A percentile compares a stretch with the other conserved stretches of the same genome.
Conservation (phyloP, 2,888 invertebrate species). For the Crematogaster levior region DNA sequence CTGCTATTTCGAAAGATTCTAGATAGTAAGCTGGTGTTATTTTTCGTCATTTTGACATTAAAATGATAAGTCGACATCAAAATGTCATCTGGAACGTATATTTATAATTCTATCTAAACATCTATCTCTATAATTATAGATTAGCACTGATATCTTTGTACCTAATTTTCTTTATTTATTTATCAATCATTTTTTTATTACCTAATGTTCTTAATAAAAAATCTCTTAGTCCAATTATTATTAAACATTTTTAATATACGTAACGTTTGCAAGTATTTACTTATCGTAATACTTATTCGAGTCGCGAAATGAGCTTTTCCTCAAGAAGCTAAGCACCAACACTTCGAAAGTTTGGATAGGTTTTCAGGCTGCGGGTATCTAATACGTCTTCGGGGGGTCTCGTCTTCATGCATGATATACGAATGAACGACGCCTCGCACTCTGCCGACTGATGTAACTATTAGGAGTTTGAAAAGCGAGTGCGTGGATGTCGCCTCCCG, state of each 20-base stretch:
- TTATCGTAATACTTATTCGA: not conserved
- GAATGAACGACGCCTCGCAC: slow-evolving; percentile 24
- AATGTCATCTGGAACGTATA: too few species aligned
- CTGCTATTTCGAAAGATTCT: too few species aligned
- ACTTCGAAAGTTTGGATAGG: not conserved
- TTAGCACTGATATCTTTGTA: not conserved
- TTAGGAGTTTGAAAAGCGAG: slow-evolving; percentile 72
- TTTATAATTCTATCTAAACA: too few species aligned
- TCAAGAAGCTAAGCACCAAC: slow-evolving; percentile 9
- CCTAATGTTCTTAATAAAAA: too few species aligned
- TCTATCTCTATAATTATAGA: not conserved
- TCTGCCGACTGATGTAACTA: slow-evolving; percentile 67
- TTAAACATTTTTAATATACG: not conserved
- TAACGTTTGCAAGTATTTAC: not conserved
- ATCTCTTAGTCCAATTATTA: not conserved
- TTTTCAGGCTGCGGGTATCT: slow-evolving; percentile 18
- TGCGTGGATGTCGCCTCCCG: slow-evolving; percentile 59
- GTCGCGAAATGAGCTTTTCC: slow-evolving; percentile 5
- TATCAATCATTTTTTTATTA: too few species aligned
- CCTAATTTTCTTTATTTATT: not conserved
- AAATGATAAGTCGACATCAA: too few species aligned
- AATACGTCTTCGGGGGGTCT: slow-evolving; percentile 1
- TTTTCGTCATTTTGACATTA: too few species aligned
- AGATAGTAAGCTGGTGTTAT: too few species aligned
- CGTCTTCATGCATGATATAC: slow-evolving; percentile 45